Conservation (phyloP, 2,888 invertebrate species). For the Scaptomyza parva region DNA sequence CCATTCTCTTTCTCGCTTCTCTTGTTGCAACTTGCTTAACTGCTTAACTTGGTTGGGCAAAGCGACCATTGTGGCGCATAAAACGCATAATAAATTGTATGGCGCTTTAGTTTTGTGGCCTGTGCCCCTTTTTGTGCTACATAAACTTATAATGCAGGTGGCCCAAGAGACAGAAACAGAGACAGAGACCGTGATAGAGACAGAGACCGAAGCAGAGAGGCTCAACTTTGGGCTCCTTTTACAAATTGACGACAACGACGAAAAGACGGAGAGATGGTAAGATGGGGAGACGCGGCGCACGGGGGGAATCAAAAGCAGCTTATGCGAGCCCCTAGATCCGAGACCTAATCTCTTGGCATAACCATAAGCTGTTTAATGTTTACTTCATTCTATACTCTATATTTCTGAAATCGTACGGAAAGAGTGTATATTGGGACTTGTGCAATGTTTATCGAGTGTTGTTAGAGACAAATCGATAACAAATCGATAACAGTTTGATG, state of each 20-base stretch:
- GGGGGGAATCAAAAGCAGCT: constrained; percentile 36
- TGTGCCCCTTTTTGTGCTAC: constrained; percentile 11
- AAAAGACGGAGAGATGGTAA: constrained; percentile 2
- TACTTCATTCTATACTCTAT: neutral
- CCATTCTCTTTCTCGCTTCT: neutral
- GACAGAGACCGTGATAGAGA: no score
- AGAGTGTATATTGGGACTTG: neutral
- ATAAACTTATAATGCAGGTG: constrained; percentile 58
- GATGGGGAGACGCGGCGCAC: constrained; percentile 22
- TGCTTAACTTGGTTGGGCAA: neutral
- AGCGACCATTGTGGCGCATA: constrained; percentile 16
- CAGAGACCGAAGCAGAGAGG: constrained; percentile 1
- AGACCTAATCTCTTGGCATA: constrained; percentile 24
- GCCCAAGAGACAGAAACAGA: constrained; percentile 4
- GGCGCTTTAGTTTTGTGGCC: constrained; percentile 20
- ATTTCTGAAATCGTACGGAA: no score
- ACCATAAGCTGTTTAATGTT: constrained; percentile 28
- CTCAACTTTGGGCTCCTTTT: constrained; percentile 17
- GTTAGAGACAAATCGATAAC: no score
- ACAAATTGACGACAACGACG: constrained; percentile 13
- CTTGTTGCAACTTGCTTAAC: neutral
- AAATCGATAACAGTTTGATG: no score
- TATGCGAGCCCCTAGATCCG: constrained; percentile 14
- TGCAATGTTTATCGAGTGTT: no score
- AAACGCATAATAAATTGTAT: constrained; percentile 64